Percentiles rank a stretch among this genome's conserved stretches.
Conservation (phyloP, 2,113 vertebrate genomes). For the Hippopotamus amphibius region DNA sequence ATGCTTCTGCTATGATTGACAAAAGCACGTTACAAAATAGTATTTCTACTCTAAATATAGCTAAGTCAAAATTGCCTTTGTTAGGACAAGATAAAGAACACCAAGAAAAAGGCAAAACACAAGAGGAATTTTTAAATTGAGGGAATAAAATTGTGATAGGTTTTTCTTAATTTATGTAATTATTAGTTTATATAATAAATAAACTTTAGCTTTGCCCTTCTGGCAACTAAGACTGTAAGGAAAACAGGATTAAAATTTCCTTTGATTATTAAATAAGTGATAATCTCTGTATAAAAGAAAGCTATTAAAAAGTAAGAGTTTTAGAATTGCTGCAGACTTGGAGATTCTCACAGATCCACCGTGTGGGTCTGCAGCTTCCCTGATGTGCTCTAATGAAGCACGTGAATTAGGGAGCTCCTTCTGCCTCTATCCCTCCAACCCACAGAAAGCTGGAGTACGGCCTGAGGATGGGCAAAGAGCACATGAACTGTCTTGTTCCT, state of each 20-base stretch:
- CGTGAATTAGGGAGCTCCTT: not conserved
- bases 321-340: not conserved
- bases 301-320: not conserved
- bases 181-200: not conserved
- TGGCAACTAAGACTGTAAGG: constrained; percentile 38
- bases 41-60: not conserved
- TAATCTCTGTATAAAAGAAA: constrained; percentile 16
- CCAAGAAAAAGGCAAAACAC: not conserved
- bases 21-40: constrained; percentile 46
- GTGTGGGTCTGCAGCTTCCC: not conserved
- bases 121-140: not conserved
- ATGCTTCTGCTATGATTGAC: not conserved
- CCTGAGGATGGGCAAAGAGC: not conserved
- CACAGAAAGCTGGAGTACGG: not conserved
- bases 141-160: not conserved
- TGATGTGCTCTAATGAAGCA: not conserved
- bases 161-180: constrained; percentile 44
- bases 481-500: not conserved
- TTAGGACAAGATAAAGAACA: not conserved
- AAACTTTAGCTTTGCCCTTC: constrained; percentile 13
- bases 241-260: not conserved
- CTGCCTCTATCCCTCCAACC: not conserved
- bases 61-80: not conserved
- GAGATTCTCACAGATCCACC: not conserved
- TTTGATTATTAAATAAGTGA: not conserved